These are phyloP conservation scores for Drosophila nebulosa DNA, from an alignment of 1,140 invertebrate genomes.

Conservation along the genomic window DNA sequence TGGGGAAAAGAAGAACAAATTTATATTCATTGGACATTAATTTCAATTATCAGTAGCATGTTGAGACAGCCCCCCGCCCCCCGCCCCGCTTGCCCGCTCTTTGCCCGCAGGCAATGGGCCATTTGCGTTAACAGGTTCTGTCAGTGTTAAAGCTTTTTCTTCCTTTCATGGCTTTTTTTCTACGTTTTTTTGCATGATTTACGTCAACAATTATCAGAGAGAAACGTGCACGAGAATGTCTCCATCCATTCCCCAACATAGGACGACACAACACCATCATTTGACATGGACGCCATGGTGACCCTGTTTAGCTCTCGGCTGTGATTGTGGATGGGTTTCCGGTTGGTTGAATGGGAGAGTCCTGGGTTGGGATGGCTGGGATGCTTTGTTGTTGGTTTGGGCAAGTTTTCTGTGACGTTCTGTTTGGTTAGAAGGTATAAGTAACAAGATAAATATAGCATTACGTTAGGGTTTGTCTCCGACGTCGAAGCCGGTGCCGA, in stretches of 20 bases:
- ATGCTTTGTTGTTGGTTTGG: neutral
- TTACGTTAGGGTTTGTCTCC: conserved; percentile 13
- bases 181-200: conserved; percentile 51
- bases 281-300: neutral
- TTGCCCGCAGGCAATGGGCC: neutral
- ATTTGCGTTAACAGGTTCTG: conserved; percentile 44
- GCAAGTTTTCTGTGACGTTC: neutral
- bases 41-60: conserved; percentile 28
- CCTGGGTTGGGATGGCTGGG: neutral
- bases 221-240: conserved; percentile 38
- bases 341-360: neutral
- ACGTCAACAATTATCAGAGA: conserved; percentile 64
- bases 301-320: neutral
- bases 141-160: neutral
- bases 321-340: neutral
- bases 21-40: conserved; percentile 31
- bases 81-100: neutral
- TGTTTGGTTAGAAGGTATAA: conserved; percentile 10
- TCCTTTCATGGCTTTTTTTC: conserved; percentile 10
- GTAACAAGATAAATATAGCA: conserved; percentile 67
- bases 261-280: neutral
- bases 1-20: conserved; percentile 1
- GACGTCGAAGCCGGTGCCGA: neutral
- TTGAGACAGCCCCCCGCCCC: neutral
- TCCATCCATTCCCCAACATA: neutral